These are phyloP conservation scores for Ligdia adustata DNA, from an alignment of 2,888 invertebrate genomes.

Conservation along the genomic window DNA sequence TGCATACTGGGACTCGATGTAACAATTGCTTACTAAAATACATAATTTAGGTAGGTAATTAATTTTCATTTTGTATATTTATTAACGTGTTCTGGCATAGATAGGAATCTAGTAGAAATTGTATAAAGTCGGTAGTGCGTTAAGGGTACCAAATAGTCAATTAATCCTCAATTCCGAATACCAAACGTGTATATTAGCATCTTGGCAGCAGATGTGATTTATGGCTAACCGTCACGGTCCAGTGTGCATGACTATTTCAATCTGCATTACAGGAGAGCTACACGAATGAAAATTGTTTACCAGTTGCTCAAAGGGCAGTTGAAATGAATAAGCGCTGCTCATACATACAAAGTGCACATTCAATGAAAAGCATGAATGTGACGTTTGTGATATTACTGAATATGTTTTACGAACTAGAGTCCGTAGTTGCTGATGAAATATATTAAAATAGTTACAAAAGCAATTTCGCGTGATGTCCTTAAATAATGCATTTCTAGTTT, in stretches of 20 bases:
- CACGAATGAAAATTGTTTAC: constrained; percentile 1
- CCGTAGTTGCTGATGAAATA: not conserved
- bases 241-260: constrained; percentile 1
- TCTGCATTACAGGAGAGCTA: not conserved
- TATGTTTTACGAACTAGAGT: not conserved
- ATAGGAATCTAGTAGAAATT: too few species aligned
- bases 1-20: too few species aligned
- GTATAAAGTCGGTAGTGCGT: too few species aligned
- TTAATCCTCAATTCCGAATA: too few species aligned
- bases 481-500: not conserved
- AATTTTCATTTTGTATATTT: too few species aligned
- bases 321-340: not conserved
- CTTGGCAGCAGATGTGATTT: constrained; percentile 7
- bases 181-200: not conserved
- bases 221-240: not conserved
- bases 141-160: not conserved
- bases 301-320: not conserved
- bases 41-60: too few species aligned
- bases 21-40: too few species aligned
- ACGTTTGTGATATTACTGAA: not conserved
- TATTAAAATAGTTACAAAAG: not conserved
- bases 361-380: too few species aligned
- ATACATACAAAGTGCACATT: too few species aligned
- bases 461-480: not conserved
- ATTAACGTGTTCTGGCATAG: too few species aligned